A percentile compares a stretch with the other conserved stretches of the same genome.
phyloP scores from a whole-genome alignment of 1,140 invertebrate species.

The Drosophila carrolli region DNA sequence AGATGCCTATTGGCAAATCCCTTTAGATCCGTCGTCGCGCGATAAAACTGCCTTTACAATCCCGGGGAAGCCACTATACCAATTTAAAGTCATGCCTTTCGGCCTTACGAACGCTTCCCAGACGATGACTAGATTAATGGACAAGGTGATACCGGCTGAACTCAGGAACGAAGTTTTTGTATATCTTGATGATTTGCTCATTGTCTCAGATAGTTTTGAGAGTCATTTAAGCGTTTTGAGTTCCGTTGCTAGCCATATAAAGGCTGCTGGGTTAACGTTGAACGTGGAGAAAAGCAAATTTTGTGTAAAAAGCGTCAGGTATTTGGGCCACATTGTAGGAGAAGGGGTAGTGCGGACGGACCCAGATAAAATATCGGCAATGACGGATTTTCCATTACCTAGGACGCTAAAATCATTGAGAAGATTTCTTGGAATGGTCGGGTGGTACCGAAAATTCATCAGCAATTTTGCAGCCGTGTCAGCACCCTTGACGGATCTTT shows the following conservation, averaged over 20 bases:
- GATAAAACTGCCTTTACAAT: background rate
- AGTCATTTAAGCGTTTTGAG: background rate
- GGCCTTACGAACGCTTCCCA: constrained; percentile 1
- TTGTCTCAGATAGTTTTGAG: constrained; percentile 1
- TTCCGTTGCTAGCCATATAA: background rate
- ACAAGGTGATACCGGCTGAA: constrained; percentile 5
- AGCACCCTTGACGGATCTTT: background rate
- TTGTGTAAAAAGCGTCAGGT: constrained; percentile 3
- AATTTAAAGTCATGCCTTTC: constrained; percentile 4
- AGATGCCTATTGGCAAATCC: background rate
- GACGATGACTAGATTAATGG: constrained; percentile 6
- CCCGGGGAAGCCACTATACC: background rate
- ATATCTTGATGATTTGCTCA: constrained; percentile 5
- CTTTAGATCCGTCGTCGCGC: background rate
- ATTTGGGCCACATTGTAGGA: constrained; percentile 7
- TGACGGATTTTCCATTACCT: constrained; percentile 6
- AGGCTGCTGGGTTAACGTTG: background rate
- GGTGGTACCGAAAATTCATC: background rate
- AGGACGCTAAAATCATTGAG: background rate
- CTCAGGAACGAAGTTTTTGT: constrained; percentile 3
- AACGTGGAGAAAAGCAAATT: constrained; percentile 20
- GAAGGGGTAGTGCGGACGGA: constrained; percentile 12
- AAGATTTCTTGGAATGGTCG: too few species aligned
- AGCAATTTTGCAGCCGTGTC: too few species aligned
- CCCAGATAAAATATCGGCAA: constrained; percentile 7